Evolutionary conservation across 2,797 vertebrate genomes (phyloP).

Genomic region (Somateria mollissima): DNA sequence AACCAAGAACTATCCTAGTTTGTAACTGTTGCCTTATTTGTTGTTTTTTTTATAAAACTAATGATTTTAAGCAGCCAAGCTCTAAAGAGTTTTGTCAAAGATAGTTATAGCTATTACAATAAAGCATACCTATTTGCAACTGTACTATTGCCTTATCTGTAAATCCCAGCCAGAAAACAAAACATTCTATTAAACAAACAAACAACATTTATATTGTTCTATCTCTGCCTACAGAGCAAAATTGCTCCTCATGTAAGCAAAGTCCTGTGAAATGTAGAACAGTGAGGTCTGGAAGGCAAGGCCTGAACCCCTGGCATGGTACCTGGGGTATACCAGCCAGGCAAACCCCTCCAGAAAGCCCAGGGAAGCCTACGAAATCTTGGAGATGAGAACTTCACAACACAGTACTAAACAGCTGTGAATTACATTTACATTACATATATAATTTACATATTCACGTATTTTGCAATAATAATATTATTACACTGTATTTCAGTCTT

Average conservation of each 20-base stretch:
- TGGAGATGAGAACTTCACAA: rapidly evolving
- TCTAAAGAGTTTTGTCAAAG: neutral
- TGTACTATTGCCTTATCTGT: neutral
- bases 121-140: neutral
- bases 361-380: neutral
- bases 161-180: neutral
- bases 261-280: neutral
- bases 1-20: slow-evolving; percentile 46
- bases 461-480: neutral
- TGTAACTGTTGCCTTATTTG: neutral
- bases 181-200: neutral
- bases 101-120: neutral
- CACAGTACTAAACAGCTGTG: no score
- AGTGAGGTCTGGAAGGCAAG: neutral
- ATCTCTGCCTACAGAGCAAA: neutral
- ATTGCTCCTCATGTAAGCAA: neutral
- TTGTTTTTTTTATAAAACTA: neutral
- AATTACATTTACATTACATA: neutral
- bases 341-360: neutral
- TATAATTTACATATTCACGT: neutral
- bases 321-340: neutral
- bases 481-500: neutral
- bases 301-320: neutral
- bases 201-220: neutral
- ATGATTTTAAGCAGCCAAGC: neutral